Base-by-base conservation (phyloP, 2,113 vertebrate genomes). In the Lampris megalopsis region DNA sequence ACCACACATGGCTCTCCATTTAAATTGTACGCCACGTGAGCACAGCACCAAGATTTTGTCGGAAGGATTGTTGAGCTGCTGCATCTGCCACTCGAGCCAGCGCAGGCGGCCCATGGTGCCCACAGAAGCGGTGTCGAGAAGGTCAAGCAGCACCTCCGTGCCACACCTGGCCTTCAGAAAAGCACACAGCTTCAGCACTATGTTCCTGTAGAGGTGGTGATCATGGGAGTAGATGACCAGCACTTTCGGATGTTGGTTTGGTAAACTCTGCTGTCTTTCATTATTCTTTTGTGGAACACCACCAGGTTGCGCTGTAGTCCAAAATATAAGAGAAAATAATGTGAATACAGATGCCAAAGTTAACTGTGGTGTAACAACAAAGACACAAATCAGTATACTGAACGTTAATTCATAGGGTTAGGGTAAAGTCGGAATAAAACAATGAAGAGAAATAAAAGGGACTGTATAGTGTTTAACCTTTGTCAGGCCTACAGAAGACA, bases 141-240 rank as follows among this genome's bases (percentile, higher is more conserved):
- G 91, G 59, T 99, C 98, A 0, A 98, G 83, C n/a, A 96, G 88
- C 1, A 99, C 97, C 5, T 97, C 93, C 0, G 93, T 95, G 71
- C 97, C 96, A 38, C 98, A 99, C 41, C 94, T 93, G 0, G 93
- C 94, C 89, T 94, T 93, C 48, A 99, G 93, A 86, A 99, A 99
- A 71, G 97, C 94, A 0, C 96, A 95, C 49, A 99, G 96, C 86
- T 95, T 97, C 1, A 99, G 92, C 45, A 99, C 96, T n/a, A 98
- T 88, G 0, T 98, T 94, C 61, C 94, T 93, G 3, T 96, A 99
- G 45, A 97, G 94, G 10, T 79, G 87, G 81, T 99, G 97, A 79
- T 99, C 98, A 0, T 96, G 94, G 0, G 98, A 99, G 88, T 98
- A 99, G 84, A 98, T 92, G 1, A 98, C 84, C 91, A 97, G 93